Percentiles rank a stretch among this genome's conserved stretches.
These are phyloP conservation scores for Halcyon smyrnensis DNA, from an alignment of 2,797 vertebrate genomes.

Conservation along the genomic window DNA sequence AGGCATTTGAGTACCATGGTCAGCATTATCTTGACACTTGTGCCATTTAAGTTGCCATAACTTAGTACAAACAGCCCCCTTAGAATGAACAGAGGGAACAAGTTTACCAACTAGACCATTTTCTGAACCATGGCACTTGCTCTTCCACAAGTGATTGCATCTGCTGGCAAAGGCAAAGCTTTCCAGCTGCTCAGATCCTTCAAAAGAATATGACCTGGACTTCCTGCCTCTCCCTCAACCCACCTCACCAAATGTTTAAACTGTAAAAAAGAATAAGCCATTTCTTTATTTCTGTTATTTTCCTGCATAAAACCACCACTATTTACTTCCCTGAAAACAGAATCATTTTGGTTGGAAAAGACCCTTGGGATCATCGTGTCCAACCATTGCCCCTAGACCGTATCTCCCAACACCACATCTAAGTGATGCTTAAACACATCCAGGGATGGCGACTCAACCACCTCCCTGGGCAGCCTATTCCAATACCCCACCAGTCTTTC, in stretches of 20 bases:
- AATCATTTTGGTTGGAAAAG: too few relatives aligned
- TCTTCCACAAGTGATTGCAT: fast-evolving
- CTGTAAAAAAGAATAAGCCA: not conserved
- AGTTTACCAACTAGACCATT: not conserved
- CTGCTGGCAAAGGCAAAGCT: not conserved
- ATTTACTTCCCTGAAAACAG: not conserved
- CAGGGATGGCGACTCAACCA: too few relatives aligned
- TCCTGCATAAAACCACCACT: not conserved
- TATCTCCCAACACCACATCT: too few relatives aligned
- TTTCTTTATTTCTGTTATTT: not conserved
- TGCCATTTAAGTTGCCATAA: not conserved
- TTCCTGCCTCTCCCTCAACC: fast-evolving
- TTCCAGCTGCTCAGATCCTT: not conserved
- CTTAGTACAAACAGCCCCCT: not conserved
- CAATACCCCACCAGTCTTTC: too few relatives aligned
- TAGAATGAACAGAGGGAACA: not conserved
- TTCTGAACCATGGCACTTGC: not conserved
- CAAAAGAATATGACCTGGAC: not conserved
- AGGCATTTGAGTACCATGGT: not conserved
- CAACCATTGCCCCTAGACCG: too few relatives aligned
- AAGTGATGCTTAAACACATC: too few relatives aligned
- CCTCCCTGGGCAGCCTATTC: too few relatives aligned
- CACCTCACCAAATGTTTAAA: not conserved
- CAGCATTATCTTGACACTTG: not conserved
- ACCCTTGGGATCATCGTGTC: too few relatives aligned